These are phyloP conservation scores for Dunckerocampus dactyliophorus DNA, from an alignment of 2,113 vertebrate species.

Conservation along the genomic window DNA sequence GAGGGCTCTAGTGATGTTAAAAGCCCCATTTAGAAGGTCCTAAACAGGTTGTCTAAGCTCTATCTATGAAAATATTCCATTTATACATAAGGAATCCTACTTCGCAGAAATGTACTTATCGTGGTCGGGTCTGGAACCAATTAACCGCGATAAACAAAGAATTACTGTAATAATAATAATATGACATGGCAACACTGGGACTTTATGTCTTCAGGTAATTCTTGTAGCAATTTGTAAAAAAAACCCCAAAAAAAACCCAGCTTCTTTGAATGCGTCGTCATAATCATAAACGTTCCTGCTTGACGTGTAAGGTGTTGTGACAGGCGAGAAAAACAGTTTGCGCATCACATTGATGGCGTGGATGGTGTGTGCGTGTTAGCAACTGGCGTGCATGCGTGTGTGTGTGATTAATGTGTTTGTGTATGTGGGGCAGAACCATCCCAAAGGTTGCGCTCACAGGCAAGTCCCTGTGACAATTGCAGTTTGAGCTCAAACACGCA, in stretches of 20 bases:
- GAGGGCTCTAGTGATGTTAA: no score
- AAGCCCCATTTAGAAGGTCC: no score
- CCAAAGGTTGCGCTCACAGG: constrained; percentile 45
- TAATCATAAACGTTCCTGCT: constrained; percentile 2
- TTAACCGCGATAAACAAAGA: no score
- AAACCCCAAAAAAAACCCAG: neutral
- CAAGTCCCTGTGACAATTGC: constrained; percentile 50
- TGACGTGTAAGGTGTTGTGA: constrained; percentile 13
- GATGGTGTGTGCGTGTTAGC: constrained; percentile 9
- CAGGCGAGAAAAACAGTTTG: constrained; percentile 6
- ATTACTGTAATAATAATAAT: neutral
- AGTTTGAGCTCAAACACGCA: constrained; percentile 32
- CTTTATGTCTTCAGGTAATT: neutral
- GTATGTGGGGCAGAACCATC: constrained; percentile 37
- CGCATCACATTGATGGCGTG: neutral
- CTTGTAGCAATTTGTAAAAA: no score
- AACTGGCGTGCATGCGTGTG: constrained; percentile 28
- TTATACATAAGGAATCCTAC: no score
- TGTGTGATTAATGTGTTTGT: constrained; percentile 42
- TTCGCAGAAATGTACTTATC: no score
- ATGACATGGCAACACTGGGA: neutral
- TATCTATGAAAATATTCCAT: no score
- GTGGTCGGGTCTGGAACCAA: no score
- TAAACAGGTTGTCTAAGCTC: no score
- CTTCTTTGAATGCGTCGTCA: neutral